Conservation (phyloP, 2,113 vertebrate genomes). For the Narcine bancroftii region DNA sequence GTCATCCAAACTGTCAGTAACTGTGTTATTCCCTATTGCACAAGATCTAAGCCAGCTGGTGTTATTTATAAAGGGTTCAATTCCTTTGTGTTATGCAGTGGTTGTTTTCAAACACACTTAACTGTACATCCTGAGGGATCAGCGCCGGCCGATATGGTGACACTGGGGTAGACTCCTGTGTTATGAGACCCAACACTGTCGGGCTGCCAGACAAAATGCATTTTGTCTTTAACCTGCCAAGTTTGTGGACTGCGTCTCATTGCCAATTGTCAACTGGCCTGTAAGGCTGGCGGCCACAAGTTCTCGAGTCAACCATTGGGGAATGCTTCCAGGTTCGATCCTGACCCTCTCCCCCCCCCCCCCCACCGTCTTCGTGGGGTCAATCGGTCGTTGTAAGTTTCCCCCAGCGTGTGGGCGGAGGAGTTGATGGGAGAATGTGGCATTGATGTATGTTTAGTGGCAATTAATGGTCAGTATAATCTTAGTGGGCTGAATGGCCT, state of each 20-base stretch:
- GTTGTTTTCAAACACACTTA: constrained; percentile 10
- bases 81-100: background rate
- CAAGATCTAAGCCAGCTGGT: background rate
- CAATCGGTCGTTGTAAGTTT: no score
- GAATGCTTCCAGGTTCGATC: background rate
- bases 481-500: no score
- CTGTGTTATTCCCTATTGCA: background rate
- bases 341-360: no score
- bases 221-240: background rate
- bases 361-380: no score
- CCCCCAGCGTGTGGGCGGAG: no score
- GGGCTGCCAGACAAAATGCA: background rate
- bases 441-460: no score
- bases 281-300: background rate
- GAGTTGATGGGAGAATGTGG: no score
- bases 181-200: background rate
- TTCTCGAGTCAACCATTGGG: background rate
- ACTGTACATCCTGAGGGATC: background rate
- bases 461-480: no score
- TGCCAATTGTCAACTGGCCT: background rate
- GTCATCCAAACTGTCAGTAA: background rate
- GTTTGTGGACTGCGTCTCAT: background rate
- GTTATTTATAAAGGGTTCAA: background rate
- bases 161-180: background rate
- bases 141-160: background rate